Conservation (phyloP, 1,140 invertebrate genomes). For the Cheumatopsyche charites region DNA sequence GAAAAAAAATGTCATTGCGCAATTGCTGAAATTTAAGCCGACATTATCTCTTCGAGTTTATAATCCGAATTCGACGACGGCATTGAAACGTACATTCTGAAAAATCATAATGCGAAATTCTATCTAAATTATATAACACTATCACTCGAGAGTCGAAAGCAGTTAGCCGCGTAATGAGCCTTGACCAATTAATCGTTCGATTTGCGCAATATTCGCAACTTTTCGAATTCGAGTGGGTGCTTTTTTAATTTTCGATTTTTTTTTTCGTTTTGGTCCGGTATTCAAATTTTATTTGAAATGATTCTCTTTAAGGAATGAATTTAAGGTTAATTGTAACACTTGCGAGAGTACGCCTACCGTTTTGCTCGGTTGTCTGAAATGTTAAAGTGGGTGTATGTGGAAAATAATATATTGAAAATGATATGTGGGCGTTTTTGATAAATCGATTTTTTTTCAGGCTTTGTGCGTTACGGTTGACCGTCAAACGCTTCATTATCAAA, state of each 20-base stretch:
- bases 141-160: slow-evolving; percentile 1
- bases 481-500: slow-evolving; percentile 13
- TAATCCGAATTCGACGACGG: too few relatives aligned
- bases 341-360: not conserved
- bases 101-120: too few relatives aligned
- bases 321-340: slow-evolving; percentile 1
- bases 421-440: not conserved
- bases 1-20: too few relatives aligned
- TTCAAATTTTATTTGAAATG: not conserved
- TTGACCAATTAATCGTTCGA: slow-evolving; percentile 18
- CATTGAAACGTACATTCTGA: too few relatives aligned
- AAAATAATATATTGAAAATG: not conserved
- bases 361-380: not conserved
- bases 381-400: not conserved
- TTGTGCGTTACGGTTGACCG: slow-evolving; percentile 5
- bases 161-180: not conserved
- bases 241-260: not conserved
- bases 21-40: too few relatives aligned
- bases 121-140: not conserved
- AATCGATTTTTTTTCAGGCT: not conserved
- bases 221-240: not conserved
- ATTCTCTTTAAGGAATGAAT: not conserved
- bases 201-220: slow-evolving; percentile 5
- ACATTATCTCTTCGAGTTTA: too few relatives aligned
- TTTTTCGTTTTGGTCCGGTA: not conserved